Base-by-base conservation (phyloP, 2,888 invertebrate species). In the Nomada goodeniana region DNA sequence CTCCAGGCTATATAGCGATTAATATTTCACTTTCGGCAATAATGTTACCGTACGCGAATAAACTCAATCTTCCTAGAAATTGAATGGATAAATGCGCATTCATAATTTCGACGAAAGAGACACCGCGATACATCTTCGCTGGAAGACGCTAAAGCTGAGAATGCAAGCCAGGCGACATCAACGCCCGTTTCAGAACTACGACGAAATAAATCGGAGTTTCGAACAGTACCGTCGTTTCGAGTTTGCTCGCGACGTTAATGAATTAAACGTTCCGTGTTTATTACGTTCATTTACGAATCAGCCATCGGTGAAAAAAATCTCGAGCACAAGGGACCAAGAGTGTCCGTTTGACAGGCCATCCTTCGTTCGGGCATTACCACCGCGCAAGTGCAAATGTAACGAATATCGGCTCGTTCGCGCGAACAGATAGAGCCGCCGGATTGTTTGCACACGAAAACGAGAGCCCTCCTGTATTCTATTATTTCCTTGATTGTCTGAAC, bases 381-480 rank as follows among this genome's bases (percentile, higher is more conserved):
- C 11, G n/a, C 15, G 10, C n/a, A 64, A 42, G 1, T 42, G 9
- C 29, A 29, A 60, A 44, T 36, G 20, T 11, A 60, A 59, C 50
- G 23, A 26, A 20, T 60, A 63, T 63, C 29, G 50, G 7, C 29
- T 23, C 53, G 61, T 55, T 42, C 20, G 18, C 63, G 50, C 15
- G 63, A 26, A 69, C 50, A 69, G 74, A 73, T 61, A 42, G 23
- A 13, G n/a, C 1, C 42, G 13, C 20, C 2, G 23, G 44, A 59
- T 64, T 65, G 59, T 72, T 67, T 69, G 69, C 63, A 23, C 53
- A n/a, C 2, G 29, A 53, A 15, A 44, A 20, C 7, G 23, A 67
- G 7, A 23, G 15, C 26, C 53, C 74, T 77, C 20, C 61, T n/a
- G 26, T 20, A 52, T 36, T 20, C 60, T 59, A 52, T 59, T 76